A percentile compares a stretch with the other conserved stretches of the same genome.
phyloP scores from a whole-genome alignment of 2,113 vertebrate genomes.

The Tachycineta bicolor region DNA sequence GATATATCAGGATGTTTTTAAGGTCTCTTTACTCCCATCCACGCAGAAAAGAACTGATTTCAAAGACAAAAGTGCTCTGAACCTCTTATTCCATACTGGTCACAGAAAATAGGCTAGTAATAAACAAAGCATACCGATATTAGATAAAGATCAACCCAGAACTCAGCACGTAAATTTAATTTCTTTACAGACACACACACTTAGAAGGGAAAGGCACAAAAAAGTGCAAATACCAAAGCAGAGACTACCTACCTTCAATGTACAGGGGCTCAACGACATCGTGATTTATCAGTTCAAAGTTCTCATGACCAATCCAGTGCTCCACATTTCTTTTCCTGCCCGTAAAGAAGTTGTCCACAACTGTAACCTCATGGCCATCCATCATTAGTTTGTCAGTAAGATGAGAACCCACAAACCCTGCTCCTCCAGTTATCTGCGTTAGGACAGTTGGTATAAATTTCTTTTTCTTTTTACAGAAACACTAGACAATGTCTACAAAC shows the following conservation, averaged over 20 bases:
- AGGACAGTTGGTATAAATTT: constrained; percentile 64
- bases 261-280: constrained; percentile 98
- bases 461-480: constrained; percentile 71
- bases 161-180: not conserved
- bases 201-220: not conserved
- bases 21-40: not conserved
- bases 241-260: constrained; percentile 88
- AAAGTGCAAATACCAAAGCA: not conserved
- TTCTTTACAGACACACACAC: not conserved
- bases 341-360: constrained; percentile 99
- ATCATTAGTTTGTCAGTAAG: constrained; percentile 99
- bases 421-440: constrained; percentile 93
- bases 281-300: constrained; percentile 98
- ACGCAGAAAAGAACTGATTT: not conserved
- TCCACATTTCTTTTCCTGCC: constrained; percentile 98
- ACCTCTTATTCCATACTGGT: not conserved
- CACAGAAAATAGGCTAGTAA: not conserved
- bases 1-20: not conserved
- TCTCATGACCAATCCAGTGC: constrained; percentile 98
- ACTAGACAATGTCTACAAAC: constrained; percentile 71
- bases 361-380: constrained; percentile 98
- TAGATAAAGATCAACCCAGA: not conserved
- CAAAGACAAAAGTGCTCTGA: not conserved
- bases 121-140: not conserved
- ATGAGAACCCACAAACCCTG: constrained; percentile 98